These are phyloP conservation scores for Coreius guichenoti DNA, from an alignment of 2,797 vertebrate species.

Conservation along the genomic window DNA sequence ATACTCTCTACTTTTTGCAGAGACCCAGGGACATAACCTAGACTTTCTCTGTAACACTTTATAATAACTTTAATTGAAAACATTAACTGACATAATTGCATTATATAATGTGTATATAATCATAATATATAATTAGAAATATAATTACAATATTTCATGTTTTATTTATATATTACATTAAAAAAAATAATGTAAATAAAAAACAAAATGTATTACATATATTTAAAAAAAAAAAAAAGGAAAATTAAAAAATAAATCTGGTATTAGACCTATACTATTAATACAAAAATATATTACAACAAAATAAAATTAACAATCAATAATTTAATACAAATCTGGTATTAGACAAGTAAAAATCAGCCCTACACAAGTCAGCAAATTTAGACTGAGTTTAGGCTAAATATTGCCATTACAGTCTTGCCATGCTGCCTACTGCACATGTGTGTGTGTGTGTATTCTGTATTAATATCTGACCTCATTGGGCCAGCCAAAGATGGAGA, in stretches of 20 bases:
- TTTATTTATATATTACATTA: neutral
- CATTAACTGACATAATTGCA: neutral
- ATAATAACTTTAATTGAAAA: neutral
- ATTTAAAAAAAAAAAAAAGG: too few species aligned
- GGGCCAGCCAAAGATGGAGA: slow-evolving; percentile 94
- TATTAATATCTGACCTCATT: slow-evolving; percentile 75
- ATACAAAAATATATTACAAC: neutral
- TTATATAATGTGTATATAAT: neutral
- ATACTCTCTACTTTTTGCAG: too few species aligned
- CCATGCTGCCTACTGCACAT: neutral
- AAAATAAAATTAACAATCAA: neutral
- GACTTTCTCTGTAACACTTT: neutral
- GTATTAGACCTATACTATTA: neutral
- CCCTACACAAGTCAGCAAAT: neutral
- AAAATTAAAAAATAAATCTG: neutral
- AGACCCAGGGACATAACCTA: neutral
- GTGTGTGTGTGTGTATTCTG: neutral
- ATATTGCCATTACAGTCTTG: neutral
- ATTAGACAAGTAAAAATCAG: neutral
- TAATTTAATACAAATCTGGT: neutral
- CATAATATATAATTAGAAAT: neutral
- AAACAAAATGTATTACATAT: neutral
- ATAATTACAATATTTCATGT: neutral
- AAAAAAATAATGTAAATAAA: neutral
- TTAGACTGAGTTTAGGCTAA: neutral